Evolutionary conservation across 2,113 vertebrate species (phyloP), one percentile per base, ranked within the genome.

Genomic region (Bolborhynchus lineola): DNA sequence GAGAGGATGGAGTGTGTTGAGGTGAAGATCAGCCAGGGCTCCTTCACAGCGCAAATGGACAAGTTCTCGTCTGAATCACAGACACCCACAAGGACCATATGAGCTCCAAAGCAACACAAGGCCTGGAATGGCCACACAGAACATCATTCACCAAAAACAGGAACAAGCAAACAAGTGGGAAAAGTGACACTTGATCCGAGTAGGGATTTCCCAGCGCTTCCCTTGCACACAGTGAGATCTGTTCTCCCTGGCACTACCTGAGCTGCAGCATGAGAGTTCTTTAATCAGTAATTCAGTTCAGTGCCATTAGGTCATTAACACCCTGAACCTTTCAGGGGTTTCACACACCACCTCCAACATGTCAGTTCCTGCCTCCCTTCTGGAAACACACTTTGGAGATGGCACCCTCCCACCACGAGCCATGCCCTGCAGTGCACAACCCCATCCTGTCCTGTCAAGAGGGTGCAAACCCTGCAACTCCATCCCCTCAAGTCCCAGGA

Each of bases 371-470:
- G 71, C 57, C 75, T 59, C 31, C 37, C 28, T 26, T 35, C 55
- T 49, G 33, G 18, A 79, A 79, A 52, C 12, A 16, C 1, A 1
- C n/a, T 57, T 33, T 26, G 62, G 82, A 12, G 11, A 78, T 26
- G 53, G 41, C 46, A 52, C 15, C 3, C 24, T 71, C 52, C 41
- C 26, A 5, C 2, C 89, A 15, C 1, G 2, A 75, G 62, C 64
- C 0, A 0, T 3, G 47, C 52, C 82, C 60, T 19, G 28, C 2
- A 4, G 26, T 2, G 16, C 39, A 29, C 68, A 49, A 7, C 6
- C 39, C 44, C 46, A 25, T 25, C 16, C 75, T 0, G 0, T 3
- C 24, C 67, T 8, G 11, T 13, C 6, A 1, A 33, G 42, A 0
- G 0, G 44, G 7, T 35, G 16, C 33, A 60, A 84, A 55, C 8